Conservation (phyloP, 2,888 invertebrate genomes). For the Scaptomyza reducta region DNA sequence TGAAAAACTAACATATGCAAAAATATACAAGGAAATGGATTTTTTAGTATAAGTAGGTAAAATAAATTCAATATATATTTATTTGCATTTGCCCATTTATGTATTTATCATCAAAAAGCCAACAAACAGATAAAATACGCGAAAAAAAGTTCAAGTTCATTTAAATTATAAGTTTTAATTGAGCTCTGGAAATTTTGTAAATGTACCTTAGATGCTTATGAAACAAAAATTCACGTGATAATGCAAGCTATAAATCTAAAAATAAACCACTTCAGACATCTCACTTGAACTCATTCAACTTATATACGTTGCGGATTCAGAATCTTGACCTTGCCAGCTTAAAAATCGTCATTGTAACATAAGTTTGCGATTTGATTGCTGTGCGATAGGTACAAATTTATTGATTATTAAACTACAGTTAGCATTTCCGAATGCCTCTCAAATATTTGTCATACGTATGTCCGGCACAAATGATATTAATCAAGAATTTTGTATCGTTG, state of each 20-base stretch:
- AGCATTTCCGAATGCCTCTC: slow-evolving; percentile 12
- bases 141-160: not conserved
- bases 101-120: not conserved
- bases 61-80: not conserved
- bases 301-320: not conserved
- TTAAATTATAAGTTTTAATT: not conserved
- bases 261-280: not conserved
- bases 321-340: not conserved
- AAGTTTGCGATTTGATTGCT: slow-evolving; percentile 5
- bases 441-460: not conserved
- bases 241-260: slow-evolving; percentile 1
- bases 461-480: not conserved
- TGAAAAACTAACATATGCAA: too few species aligned
- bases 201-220: not conserved
- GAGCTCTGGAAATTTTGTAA: not conserved
- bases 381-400: slow-evolving; percentile 9
- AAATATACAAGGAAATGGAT: too few species aligned
- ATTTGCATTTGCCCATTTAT: too few species aligned
- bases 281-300: not conserved
- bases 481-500: not conserved
- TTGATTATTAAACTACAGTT: slow-evolving; percentile 10
- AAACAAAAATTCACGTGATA: not conserved
- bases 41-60: not conserved
- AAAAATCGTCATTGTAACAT: slow-evolving; percentile 15
- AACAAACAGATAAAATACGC: not conserved